Percentiles rank a stretch among this genome's conserved stretches.
Conservation (phyloP, 2,797 vertebrate genomes). For the Myotis myotis region DNA sequence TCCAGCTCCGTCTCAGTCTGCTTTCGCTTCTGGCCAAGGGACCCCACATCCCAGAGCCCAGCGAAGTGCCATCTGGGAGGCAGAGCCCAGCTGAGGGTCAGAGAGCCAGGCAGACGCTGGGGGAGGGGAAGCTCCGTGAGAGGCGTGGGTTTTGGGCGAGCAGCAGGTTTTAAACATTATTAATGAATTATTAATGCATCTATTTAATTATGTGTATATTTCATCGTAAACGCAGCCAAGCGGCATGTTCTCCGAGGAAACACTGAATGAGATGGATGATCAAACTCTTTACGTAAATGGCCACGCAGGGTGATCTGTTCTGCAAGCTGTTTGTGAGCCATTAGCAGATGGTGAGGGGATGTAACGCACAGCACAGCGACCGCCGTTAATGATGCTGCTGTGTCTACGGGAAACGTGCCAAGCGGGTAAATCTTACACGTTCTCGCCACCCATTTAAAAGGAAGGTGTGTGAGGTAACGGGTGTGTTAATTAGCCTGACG, state of each 20-base stretch:
- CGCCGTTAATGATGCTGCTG: neutral
- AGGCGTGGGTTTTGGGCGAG: neutral
- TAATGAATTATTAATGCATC: neutral
- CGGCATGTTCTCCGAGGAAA: neutral
- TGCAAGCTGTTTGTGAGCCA: neutral
- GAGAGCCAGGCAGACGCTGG: neutral
- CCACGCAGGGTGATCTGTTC: neutral
- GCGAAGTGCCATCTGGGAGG: neutral
- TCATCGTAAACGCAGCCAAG: neutral
- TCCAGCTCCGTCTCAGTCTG: neutral
- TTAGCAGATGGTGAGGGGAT: neutral
- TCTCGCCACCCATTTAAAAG: neutral
- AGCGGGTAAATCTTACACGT: neutral
- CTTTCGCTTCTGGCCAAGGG: neutral
- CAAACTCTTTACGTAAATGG: neutral
- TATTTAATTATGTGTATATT: neutral
- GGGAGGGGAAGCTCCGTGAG: neutral
- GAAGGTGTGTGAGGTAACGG: neutral
- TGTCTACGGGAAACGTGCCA: neutral
- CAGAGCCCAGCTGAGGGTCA: neutral
- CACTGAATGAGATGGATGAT: neutral
- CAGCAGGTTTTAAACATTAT: neutral
- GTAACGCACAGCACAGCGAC: fast-evolving
- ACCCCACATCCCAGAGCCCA: neutral
- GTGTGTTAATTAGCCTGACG: neutral